These are phyloP conservation scores for Hydrocynus forskahlii DNA, from an alignment of 2,797 vertebrate species.

Conservation along the genomic window DNA sequence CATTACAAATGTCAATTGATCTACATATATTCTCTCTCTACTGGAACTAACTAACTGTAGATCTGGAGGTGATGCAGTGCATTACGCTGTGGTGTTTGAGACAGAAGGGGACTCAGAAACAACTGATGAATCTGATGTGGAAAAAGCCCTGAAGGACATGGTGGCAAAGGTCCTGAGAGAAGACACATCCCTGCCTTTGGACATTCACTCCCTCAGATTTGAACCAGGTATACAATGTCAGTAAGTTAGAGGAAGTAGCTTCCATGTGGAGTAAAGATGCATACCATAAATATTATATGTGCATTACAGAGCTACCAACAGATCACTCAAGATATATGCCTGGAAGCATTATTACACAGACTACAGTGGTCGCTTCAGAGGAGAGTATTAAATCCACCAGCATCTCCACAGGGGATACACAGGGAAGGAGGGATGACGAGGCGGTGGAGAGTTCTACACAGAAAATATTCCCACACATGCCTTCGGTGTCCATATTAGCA, in stretches of 20 bases:
- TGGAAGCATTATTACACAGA: conserved; percentile 29
- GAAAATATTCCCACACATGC: conserved; percentile 25
- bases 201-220: conserved; percentile 84
- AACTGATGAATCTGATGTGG: conserved; percentile 59
- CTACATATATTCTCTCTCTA: conserved; percentile 22
- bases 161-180: conserved; percentile 84
- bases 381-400: conserved; percentile 36
- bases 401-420: conserved; percentile 43
- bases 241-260: not conserved
- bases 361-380: conserved; percentile 1
- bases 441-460: conserved; percentile 22
- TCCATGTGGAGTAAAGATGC: conserved; percentile 2
- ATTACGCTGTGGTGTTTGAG: conserved; percentile 86
- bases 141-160: conserved; percentile 82
- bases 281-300: conserved; percentile 1
- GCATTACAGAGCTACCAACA: conserved; percentile 19
- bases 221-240: conserved; percentile 68
- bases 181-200: conserved; percentile 81
- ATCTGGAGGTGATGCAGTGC: conserved; percentile 81
- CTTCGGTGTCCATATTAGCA: conserved; percentile 36
- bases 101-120: conserved; percentile 59
- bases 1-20: not conserved
- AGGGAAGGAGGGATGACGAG: not conserved
- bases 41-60: conserved; percentile 67
- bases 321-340: conserved; percentile 30